Base-by-base conservation (phyloP, 2,888 invertebrate species). In the Phragmatobia fuliginosa region DNA sequence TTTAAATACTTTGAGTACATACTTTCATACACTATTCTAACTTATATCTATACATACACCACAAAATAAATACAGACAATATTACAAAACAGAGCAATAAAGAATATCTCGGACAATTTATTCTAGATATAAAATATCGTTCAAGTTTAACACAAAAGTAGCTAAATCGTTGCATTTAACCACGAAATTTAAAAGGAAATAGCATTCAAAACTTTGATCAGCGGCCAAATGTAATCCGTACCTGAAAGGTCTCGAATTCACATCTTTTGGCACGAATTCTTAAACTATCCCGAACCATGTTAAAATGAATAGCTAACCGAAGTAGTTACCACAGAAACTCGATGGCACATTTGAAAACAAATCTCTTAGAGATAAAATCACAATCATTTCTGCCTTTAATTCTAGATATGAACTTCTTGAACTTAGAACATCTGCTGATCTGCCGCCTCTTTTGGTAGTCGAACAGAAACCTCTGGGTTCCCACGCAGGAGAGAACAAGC, bases 231-330 rank as follows among this genome's bases (percentile, higher is more conserved):
- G 90, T 89, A 90, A 90, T 90, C 85, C 87, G 68, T 83, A 87
- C 88, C 88, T 87, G 87, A 85, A 87, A 88, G 87, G 88, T 88
- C 80, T 80, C 83, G 86, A 85, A 87, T 89, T 89, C 88, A 86
- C 85, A 85, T 85, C 86, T 91, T 86, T 92, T 93, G 92, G 93
- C 93, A 92, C 90, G 86, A 84, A 84, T 87, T 88, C 90, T 90
- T 91, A 89, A 89, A 90, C 87, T 85, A 85, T 86, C 83, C 83
- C 82, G 65, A 67, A 77, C 80, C 82, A 86, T 82, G 86, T 84
- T 85, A 85, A 84, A 85, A 84, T 82, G 79, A 82, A 82, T 83
- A 79, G 76, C 80, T 74, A 76, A 69, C 70, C 49, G 49, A 33
- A 38, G n/a, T 3, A 45, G 7, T 31, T 74, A 79, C 65, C 25